Base-by-base conservation (phyloP, 2,113 vertebrate genomes). In the Reinhardtius hippoglossoides region DNA sequence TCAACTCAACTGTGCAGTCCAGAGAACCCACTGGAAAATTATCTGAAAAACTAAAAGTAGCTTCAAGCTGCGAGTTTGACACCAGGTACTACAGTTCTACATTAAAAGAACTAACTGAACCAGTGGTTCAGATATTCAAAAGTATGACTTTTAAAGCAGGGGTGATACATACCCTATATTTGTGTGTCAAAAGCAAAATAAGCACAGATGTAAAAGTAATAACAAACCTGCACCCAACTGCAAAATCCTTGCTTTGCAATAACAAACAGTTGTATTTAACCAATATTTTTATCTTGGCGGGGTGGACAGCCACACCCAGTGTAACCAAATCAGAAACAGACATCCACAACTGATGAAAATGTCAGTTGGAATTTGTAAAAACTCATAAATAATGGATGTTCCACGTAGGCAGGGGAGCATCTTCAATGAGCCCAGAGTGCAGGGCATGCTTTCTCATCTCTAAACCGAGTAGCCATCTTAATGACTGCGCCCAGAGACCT, bases 351-450 rank as follows among this genome's bases (percentile, higher is more conserved):
- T 90, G 90, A 91, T 94, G 88, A 88, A 89, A 90, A 89, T 76
- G 89, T 92, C 91, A 88, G 87, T 61, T 75, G 59, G 82, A 93
- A 92, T 92, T 91, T 91, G 90, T 82, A 83, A 82, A 85, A 87
- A 77, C 44, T 60, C 74, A 91, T 94, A 84, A 92, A 93, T 93
- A 92, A 95, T 92, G 82, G 81, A 94, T 90, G 66, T 40, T 67
- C 40, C 69, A 40, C 71, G 77, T 60, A 83, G 82, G 83, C 88
- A 86, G 84, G 89, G 89, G 91, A 90, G 88, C 84, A 87, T 92
- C 90, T 88, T 93, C 89, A 93, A 89, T 92, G 75, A 92, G 83
- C 60, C 59, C 35, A 70, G 83, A 86, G 82, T 78, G 86, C 70
- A 48, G 73, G 78, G 80, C 78, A 60, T 35, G 65, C 71, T 78